Base-by-base conservation (phyloP, 1,140 invertebrate genomes). In the Whitmania pigra region DNA sequence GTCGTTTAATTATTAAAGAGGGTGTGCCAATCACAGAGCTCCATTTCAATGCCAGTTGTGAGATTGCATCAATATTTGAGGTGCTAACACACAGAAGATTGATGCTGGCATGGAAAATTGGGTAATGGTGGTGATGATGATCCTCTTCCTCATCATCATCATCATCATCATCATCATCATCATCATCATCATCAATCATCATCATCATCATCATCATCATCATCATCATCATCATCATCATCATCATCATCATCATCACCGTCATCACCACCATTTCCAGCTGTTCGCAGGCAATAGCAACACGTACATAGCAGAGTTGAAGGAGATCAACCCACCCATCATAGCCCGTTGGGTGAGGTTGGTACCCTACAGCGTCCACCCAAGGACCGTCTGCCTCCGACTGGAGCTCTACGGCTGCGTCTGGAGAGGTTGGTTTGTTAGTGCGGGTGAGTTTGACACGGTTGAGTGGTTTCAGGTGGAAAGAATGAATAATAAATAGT, bases 371-470 rank as follows among this genome's bases (percentile, higher is more conserved):
- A 79, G 77, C 72, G 73, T 75, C 49, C 75, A 75, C 25, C 75
- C 72, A 15, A 72, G 78, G 11, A 80, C 77, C 0, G 76, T 81
- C 22, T 82, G 81, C 71, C 80, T 81, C 78, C 71, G 80, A 31
- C 78, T 82, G 13, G 80, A 81, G 66, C 74, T 82, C 71, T 80
- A 80, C 66, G 80, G 80, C 29, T 81, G 80, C 72, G 67, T 71
- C 27, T 80, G 80, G 79, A 75, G 73, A 63, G 78, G 80, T 81
- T 73, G 72, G 22, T 72, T 2, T 5, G 2, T 53, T 71, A 5
- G 40, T 55, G 53, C 2, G 9, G 22, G 20, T 22, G 25, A 2
- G 15, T 7, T 22, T 3, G 25, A n/a, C n/a, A n/a, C n/a, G 15
- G 20, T 43, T 31, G n/a, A 31, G 31, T 69, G 25, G 15, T 36